Conservation (phyloP, 1,140 invertebrate genomes). For the Pteromalus puparum region DNA sequence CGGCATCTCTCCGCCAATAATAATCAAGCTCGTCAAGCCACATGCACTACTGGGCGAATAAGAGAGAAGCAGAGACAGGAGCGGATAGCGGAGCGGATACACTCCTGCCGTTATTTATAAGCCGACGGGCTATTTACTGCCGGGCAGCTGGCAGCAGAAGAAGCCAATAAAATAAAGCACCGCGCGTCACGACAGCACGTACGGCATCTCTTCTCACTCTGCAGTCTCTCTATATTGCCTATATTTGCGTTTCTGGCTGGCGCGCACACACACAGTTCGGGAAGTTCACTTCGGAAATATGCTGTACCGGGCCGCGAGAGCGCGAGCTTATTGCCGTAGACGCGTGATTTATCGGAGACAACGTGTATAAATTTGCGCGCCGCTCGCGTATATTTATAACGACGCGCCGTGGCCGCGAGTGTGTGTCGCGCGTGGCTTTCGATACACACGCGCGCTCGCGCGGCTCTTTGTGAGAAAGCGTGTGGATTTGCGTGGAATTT, state of each 20-base stretch:
- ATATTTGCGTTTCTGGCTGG: constrained; percentile 51
- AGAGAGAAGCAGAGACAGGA: too few species aligned
- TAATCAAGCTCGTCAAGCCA: constrained; percentile 1
- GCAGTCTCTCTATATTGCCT: constrained; percentile 23
- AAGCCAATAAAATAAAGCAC: constrained; percentile 64
- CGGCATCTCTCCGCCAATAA: constrained; percentile 38
- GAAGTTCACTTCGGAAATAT: constrained; percentile 61
- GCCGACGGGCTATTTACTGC: constrained; percentile 60
- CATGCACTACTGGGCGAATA: background rate
- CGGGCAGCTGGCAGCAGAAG: constrained; percentile 66
- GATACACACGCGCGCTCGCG: background rate
- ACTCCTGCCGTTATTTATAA: constrained; percentile 64
- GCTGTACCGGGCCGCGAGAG: background rate
- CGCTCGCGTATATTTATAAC: constrained; percentile 57
- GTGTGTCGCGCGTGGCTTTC: background rate
- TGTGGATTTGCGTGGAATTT: too few species aligned
- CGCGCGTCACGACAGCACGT: constrained; percentile 27
- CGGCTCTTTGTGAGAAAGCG: background rate
- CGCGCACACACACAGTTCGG: constrained; percentile 49
- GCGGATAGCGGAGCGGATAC: background rate
- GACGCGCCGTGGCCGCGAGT: background rate
- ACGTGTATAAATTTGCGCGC: constrained; percentile 52
- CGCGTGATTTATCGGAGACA: constrained; percentile 65
- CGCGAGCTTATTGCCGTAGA: constrained; percentile 54
- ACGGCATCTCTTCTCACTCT: background rate